Base-by-base conservation (phyloP, 2,113 vertebrate genomes). In the Promerops cafer region DNA sequence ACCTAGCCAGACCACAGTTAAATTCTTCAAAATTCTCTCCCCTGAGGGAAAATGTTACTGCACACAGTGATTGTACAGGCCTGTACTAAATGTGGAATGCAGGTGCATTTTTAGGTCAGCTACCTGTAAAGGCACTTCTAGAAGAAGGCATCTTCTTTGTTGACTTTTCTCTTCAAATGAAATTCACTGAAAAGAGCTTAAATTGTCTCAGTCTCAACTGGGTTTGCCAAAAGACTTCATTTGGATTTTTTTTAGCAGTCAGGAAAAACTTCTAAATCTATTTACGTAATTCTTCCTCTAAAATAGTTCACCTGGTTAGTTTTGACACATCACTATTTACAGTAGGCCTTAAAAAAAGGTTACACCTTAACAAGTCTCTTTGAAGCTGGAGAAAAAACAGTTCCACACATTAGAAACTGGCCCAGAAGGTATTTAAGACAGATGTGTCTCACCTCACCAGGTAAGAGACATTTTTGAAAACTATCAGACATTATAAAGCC, bases 11-110 rank as follows among this genome's bases (percentile, higher is more conserved):
- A 93, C 30, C 35, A 80, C 53, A 92, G 77, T 68, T 69, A 86
- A 92, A 71, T 45, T 75, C 64, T 49, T 92, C 72, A 70, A 83
- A 83, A 86, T 37, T 89, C 42, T 61, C 26, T 45, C 81, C 81
- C 92, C 91, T 5, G 63, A 65, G 84, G 87, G 87, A 82, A 93
- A 64, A 75, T 93, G 78, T 96, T 76, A 84, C 26, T 87, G 93
- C 76, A 64, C 65, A 57, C 26, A 78, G 72, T 40, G 57, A 94
- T 30, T 93, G 87, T 74, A 75, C 87, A 84, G 83, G 81, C 81
- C 81, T 94, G 91, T 23, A 75, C 64, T 57, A 33, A 92, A 53
- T 5, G 2, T 42, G 81, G 94, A 95, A 96, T 94, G 89, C 57
- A 96, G 49, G 57, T 61, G 74, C 65, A 68, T 53, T 89, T 86